These are phyloP conservation scores for Nesidiocoris tenuis DNA, from an alignment of 2,888 invertebrate species.

Conservation along the genomic window DNA sequence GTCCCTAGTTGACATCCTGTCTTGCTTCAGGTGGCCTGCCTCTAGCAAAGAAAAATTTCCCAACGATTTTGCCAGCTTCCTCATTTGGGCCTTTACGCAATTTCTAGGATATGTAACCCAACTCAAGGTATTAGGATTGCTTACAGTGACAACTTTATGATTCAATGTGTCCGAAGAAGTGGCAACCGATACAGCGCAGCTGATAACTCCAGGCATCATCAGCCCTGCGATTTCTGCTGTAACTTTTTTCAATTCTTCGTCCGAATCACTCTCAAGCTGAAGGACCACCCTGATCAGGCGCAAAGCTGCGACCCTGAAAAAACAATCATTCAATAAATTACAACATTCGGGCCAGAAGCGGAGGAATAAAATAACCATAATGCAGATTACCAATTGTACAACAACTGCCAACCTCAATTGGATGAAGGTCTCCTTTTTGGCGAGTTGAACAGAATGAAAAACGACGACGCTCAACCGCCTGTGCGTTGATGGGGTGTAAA, in stretches of 20 bases:
- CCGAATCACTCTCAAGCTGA: conserved; percentile 57
- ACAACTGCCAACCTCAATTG: conserved; percentile 68
- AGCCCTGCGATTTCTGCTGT: conserved; percentile 63
- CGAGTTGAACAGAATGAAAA: conserved; percentile 65
- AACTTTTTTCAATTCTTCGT: conserved; percentile 57
- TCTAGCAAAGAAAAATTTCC: too few relatives aligned
- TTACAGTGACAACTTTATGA: conserved; percentile 63
- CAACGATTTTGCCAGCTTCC: too few relatives aligned
- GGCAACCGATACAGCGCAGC: conserved; percentile 62
- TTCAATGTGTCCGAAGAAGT: conserved; percentile 62
- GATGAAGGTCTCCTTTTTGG: conserved; percentile 65
- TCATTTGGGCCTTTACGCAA: too few relatives aligned
- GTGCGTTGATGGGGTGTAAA: conserved; percentile 62
- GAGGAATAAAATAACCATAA: too few relatives aligned
- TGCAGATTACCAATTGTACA: too few relatives aligned
- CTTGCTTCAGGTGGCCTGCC: too few relatives aligned
- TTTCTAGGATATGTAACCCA: too few relatives aligned
- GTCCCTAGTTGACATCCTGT: too few relatives aligned
- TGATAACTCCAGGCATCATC: conserved; percentile 66
- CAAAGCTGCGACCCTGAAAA: conserved; percentile 55
- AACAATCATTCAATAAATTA: conserved; percentile 13
- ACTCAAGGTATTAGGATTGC: too few relatives aligned
- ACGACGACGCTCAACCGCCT: conserved; percentile 66
- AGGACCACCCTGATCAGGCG: conserved; percentile 66
- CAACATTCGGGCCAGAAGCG: background rate